Base-by-base conservation (phyloP, 2,888 invertebrate species). In the Yponomeuta sedellus region DNA sequence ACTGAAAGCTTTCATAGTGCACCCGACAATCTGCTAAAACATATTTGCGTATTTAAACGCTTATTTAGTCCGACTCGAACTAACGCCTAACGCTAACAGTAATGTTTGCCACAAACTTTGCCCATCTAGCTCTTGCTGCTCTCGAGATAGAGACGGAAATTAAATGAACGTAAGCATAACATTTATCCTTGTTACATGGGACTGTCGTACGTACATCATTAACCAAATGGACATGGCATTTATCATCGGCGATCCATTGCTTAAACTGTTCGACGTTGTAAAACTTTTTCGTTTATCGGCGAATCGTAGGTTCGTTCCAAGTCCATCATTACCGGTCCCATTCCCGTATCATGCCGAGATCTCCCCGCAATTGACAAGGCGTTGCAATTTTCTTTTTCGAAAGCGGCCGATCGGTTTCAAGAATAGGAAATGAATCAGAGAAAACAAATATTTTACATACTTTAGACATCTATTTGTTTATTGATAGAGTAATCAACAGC, bases 241-340 rank as follows among this genome's bases (percentile, higher is more conserved):
- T 52, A 52, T 52, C 44, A 52, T 52, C 44, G 44, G 44, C 44
- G 44, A 52, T 12, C 44, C 44, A 5, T 52, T 52, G 16, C 3
- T 12, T 52, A 52, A 52, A 5, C 12, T 16, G 44, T 52, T 34
- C 44, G 44, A 52, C 16, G 4, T 52, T 52, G 44, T 52, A 52
- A 52, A 52, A 52, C 44, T 52, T 52, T 52, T 52, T 52, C 44
- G 44, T 52, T 52, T 52, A 52, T 34, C 34, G 34, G 44, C 44
- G 16, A 52, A 16, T 52, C 44, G 16, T 52, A 52, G 16, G 12
- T 16, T 16, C 44, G 16, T 52, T 52, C 12, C 12, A 16, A 52
- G 44, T 12, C 12, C 12, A 52, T 12, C 16, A 12, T 52, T 0
- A 16, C 16, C 44, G 44, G 16, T 52, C 44, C 44, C 16, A 52